Evolutionary conservation across 1,140 invertebrate species (phyloP).

Genomic region (Heliconius congener): DNA sequence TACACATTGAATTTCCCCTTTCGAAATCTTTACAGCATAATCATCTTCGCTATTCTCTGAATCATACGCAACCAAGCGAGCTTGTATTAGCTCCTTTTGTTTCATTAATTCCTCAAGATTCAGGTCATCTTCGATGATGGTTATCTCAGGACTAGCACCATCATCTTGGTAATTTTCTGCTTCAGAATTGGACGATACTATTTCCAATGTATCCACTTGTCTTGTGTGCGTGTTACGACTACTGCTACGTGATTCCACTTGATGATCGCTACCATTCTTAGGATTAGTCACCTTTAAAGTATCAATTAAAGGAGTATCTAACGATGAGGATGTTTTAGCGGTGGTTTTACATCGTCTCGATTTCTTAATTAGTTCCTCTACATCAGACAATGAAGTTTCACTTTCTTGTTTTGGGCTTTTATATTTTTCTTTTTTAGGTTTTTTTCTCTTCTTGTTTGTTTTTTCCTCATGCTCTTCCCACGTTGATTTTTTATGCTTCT

Average conservation of each 20-base stretch:
- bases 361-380: constrained; percentile 66
- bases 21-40: background rate
- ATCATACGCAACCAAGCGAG: constrained; percentile 83
- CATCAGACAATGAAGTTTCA: constrained; percentile 69
- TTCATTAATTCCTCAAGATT: constrained; percentile 94
- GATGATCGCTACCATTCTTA: constrained; percentile 57
- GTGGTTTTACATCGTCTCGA: constrained; percentile 48
- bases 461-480: constrained; percentile 57
- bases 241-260: constrained; percentile 63
- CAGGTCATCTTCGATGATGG: constrained; percentile 91
- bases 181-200: constrained; percentile 87
- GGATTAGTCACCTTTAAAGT: constrained; percentile 46
- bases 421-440: constrained; percentile 63
- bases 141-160: constrained; percentile 88
- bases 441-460: constrained; percentile 58
- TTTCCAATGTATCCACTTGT: constrained; percentile 78
- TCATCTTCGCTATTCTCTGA: constrained; percentile 77
- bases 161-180: constrained; percentile 86
- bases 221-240: constrained; percentile 52
- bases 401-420: constrained; percentile 63
- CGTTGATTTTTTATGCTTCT: constrained; percentile 69
- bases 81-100: constrained; percentile 89
- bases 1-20: constrained; percentile 16
- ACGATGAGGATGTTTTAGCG: constrained; percentile 38
- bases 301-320: constrained; percentile 44